Evolutionary conservation across 2,797 vertebrate species (phyloP), one percentile per base, ranked within the genome.

Genomic region (Hipposideros larvatus): DNA sequence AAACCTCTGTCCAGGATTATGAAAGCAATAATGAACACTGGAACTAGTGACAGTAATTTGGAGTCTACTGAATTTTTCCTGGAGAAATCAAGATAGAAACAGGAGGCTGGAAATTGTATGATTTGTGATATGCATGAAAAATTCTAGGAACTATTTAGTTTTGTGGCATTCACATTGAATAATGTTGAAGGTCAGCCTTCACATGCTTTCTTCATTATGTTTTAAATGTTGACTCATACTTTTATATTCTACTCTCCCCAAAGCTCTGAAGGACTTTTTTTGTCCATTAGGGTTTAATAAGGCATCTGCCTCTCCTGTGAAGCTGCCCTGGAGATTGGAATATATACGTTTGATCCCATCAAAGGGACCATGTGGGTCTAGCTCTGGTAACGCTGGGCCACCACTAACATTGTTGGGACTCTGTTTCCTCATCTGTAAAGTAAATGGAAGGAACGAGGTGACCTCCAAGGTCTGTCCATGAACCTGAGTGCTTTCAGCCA

Each of bases 31-130:
- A 87, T 8, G n/a, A 93, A 80, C 59, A 37, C 51, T 86, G 79
- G 68, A 68, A 93, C 82, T 2, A 16, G 77, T 79, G 79, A 96
- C 61, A 68, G 80, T 63, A 57, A 77, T 73, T 93, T 89, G 74
- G 84, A 83, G 57, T 59, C n/a, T 14, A 61, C 51, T 5, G 57
- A 70, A n/a, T 89, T 93, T 88, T 83, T 82, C 71, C 70, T 89
- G 75, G 46, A 75, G 48, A 95, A 75, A 73, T 86, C 63, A 65
- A 86, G 74, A 83, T 34, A 77, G 57, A 28, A 77, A 55, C 31
- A 51, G 16, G 5, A 51, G 21, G 5, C 41, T 57, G 66, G 75
- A 90, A 87, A 84, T 43, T 9, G 34, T 18, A 2, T 87, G 31
- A 66, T 90, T 41, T n/a, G 57, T 11, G 8, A 41, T 37, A 31